phyloP scores from a whole-genome alignment of 2,113 vertebrate species.

The Melozone crissalis region DNA sequence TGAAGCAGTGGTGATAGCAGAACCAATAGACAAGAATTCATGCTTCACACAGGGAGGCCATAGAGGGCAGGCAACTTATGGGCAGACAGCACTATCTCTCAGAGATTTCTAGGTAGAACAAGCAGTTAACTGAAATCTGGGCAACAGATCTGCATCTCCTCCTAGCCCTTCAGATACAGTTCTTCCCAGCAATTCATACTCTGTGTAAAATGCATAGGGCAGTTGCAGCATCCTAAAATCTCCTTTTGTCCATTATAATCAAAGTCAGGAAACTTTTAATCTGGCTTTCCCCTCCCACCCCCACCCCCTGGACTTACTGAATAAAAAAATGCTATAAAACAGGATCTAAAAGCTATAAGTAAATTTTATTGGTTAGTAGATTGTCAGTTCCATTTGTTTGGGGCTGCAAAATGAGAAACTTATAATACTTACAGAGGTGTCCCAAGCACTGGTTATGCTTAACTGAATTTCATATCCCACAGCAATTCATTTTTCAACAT shows the following conservation, averaged over 20 bases:
- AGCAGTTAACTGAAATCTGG: neutral
- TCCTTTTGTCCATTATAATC: neutral
- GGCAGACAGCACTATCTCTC: neutral
- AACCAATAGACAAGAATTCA: neutral
- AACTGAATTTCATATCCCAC: neutral
- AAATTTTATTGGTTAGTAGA: slow-evolving; percentile 2
- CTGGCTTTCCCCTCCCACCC: neutral
- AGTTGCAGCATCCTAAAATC: neutral
- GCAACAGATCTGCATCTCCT: neutral
- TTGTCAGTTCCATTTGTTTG: neutral
- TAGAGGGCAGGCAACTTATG: fast-evolving
- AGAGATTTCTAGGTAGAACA: neutral
- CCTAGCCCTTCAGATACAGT: neutral
- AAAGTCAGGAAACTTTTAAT: slow-evolving; percentile 35
- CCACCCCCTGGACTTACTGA: neutral
- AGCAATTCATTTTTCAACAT: neutral
- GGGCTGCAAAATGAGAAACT: neutral
- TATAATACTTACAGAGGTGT: neutral
- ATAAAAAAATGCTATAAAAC: neutral
- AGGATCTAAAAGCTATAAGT: neutral
- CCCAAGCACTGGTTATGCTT: neutral
- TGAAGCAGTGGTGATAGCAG: neutral
- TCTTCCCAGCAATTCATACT: neutral
- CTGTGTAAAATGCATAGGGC: neutral
- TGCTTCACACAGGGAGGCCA: neutral